phyloP scores from a whole-genome alignment of 1,140 invertebrate species.

The Pachyrhynchus sulphureomaculatus region DNA sequence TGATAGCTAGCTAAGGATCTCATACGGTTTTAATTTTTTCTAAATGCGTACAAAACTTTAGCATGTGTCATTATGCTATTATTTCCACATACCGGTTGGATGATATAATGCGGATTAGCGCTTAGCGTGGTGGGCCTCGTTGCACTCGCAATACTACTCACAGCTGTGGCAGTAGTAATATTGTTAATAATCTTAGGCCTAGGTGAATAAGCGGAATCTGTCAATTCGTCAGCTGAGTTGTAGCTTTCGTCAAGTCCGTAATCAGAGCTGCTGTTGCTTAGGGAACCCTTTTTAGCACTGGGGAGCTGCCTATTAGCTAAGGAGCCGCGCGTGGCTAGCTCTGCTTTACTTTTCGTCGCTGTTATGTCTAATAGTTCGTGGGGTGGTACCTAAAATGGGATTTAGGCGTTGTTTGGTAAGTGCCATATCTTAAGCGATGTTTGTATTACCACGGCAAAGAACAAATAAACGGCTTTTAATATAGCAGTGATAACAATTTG shows the following conservation, averaged over 20 bases:
- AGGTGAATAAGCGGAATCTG: conserved; percentile 54
- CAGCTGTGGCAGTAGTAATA: conserved; percentile 29
- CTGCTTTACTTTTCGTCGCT: conserved; percentile 84
- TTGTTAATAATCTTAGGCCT: conserved; percentile 33
- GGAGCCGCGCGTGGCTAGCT: conserved; percentile 74
- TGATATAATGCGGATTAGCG: conserved; percentile 33
- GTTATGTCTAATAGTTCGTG: conserved; percentile 85
- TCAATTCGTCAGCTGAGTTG: conserved; percentile 67
- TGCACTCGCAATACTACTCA: not conserved
- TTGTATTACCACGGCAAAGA: not conserved
- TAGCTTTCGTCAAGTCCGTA: conserved; percentile 71
- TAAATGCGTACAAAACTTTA: no score
- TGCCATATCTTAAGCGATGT: not conserved
- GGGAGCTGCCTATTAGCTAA: conserved; percentile 58
- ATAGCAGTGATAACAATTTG: no score
- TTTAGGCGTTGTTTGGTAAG: not conserved
- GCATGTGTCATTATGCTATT: no score
- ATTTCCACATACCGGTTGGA: conserved; percentile 28
- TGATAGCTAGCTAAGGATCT: no score
- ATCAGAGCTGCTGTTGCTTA: conserved; percentile 59
- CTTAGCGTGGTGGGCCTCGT: conserved; percentile 35
- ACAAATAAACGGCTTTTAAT: no score
- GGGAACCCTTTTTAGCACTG: conserved; percentile 49
- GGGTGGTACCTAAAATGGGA: conserved; percentile 61
- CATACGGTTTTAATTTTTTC: no score